Evolutionary conservation across 1,140 invertebrate genomes (phyloP).

Genomic region (Lethocerus indicus): DNA sequence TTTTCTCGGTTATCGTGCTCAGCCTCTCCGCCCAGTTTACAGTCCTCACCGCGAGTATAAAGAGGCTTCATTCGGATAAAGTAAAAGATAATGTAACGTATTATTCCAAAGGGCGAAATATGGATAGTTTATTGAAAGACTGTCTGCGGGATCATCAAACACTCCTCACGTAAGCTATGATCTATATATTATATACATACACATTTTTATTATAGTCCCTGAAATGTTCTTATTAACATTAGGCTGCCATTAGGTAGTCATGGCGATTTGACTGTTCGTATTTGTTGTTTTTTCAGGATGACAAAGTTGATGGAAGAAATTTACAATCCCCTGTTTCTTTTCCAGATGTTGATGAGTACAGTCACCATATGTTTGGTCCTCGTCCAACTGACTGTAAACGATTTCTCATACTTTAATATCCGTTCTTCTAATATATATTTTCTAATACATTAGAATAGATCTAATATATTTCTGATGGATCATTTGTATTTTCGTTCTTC

Average conservation of each 20-base stretch:
- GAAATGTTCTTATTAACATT: background rate
- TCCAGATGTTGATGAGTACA: slow-evolving; percentile 13
- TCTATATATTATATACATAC: background rate
- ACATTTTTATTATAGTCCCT: background rate
- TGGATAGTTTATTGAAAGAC: slow-evolving; percentile 8
- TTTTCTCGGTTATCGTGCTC: slow-evolving; percentile 8
- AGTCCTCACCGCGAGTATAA: slow-evolving; percentile 6
- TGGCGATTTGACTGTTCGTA: background rate
- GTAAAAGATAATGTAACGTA: background rate
- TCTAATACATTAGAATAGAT: too few species aligned
- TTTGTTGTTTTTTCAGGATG: slow-evolving; percentile 9
- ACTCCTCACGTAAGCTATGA: slow-evolving; percentile 4
- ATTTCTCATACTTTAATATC: too few species aligned
- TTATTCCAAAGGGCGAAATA: background rate
- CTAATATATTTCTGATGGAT: too few species aligned
- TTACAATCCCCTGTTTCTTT: slow-evolving; percentile 12
- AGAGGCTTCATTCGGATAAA: slow-evolving; percentile 1
- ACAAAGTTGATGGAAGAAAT: slow-evolving; percentile 10
- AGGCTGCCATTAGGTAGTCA: background rate
- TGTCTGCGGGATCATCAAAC: slow-evolving; percentile 12
- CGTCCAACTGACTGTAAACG: slow-evolving; percentile 12
- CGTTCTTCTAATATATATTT: too few species aligned
- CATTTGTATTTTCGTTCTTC: too few species aligned
- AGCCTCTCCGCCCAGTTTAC: slow-evolving; percentile 8
- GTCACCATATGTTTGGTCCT: slow-evolving; percentile 13